Percentiles rank a stretch among this genome's conserved stretches.
Evolutionary conservation across 2,113 vertebrate genomes (phyloP).

Genomic region (Macquaria ambigua): DNA sequence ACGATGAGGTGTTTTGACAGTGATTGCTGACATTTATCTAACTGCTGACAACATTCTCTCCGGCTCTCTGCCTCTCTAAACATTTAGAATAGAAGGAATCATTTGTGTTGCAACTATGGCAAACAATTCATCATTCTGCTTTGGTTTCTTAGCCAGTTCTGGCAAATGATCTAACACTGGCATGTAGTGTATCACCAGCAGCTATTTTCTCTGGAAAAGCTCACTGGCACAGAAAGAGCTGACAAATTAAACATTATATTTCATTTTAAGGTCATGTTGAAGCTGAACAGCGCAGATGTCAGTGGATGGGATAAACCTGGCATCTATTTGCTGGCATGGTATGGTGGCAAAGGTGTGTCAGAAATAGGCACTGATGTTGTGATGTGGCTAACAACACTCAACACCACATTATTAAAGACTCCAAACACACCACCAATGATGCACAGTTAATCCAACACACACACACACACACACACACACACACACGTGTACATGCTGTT

Average conservation of each 20-base stretch:
- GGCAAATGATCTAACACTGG: slow-evolving; percentile 19
- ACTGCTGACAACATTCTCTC: slow-evolving; percentile 21
- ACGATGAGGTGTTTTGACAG: slow-evolving; percentile 12
- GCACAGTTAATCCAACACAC: neutral
- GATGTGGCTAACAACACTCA: slow-evolving; percentile 46
- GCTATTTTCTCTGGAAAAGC: slow-evolving; percentile 62
- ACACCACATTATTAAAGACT: slow-evolving; percentile 46
- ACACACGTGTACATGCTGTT: slow-evolving; percentile 3
- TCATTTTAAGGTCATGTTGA: slow-evolving; percentile 26
- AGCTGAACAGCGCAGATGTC: slow-evolving; percentile 20
- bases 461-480: neutral
- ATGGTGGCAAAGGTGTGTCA: slow-evolving; percentile 30
- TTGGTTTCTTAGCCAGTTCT: slow-evolving; percentile 14
- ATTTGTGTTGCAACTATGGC: slow-evolving; percentile 22
- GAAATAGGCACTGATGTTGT: neutral
- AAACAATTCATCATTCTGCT: slow-evolving; percentile 31
- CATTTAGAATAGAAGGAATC: slow-evolving; percentile 10
- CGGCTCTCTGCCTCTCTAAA: slow-evolving; percentile 26
- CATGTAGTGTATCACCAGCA: slow-evolving; percentile 39
- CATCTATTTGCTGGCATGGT: slow-evolving; percentile 12
- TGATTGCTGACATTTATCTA: slow-evolving; percentile 32
- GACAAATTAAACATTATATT: slow-evolving; percentile 37
- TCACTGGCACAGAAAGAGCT: slow-evolving; percentile 26
- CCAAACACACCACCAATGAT: neutral
- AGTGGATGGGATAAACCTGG: slow-evolving; percentile 19